phyloP scores from a whole-genome alignment of 2,797 vertebrate genomes.

The Gambelia wislizenii region DNA sequence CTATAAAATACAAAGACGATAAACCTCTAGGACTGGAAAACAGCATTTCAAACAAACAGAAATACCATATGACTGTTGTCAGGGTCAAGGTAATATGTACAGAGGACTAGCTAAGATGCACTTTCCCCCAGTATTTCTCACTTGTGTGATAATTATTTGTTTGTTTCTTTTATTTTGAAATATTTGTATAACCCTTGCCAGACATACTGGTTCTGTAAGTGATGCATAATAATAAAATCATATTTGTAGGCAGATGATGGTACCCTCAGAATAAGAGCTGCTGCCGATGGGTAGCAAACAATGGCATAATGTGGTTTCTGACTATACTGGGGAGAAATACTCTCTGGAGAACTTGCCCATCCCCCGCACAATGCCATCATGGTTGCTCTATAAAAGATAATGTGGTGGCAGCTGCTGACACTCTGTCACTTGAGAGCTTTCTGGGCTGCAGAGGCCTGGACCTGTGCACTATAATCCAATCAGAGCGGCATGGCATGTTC shows the following conservation, averaged over 20 bases:
- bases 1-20: background rate
- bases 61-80: background rate
- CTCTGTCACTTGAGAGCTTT: background rate
- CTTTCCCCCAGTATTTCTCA: background rate
- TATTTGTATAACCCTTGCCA: background rate
- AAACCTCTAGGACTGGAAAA: background rate
- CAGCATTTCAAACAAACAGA: background rate
- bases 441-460: background rate
- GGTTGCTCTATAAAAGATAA: background rate
- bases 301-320: background rate
- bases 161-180: background rate
- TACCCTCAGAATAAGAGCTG: background rate
- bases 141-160: background rate
- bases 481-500: background rate
- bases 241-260: background rate
- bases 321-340: too few species aligned
- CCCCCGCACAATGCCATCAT: background rate
- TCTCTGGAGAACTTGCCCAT: background rate
- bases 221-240: background rate
- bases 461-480: too few species aligned
- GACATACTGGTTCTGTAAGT: background rate
- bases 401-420: background rate
- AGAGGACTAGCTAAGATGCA: background rate
- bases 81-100: slow-evolving; percentile 2
- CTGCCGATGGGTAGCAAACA: background rate